Evolutionary conservation across 2,888 invertebrate genomes (phyloP), one percentile per base, ranked within the genome.

Genomic region (Macropis europaea): DNA sequence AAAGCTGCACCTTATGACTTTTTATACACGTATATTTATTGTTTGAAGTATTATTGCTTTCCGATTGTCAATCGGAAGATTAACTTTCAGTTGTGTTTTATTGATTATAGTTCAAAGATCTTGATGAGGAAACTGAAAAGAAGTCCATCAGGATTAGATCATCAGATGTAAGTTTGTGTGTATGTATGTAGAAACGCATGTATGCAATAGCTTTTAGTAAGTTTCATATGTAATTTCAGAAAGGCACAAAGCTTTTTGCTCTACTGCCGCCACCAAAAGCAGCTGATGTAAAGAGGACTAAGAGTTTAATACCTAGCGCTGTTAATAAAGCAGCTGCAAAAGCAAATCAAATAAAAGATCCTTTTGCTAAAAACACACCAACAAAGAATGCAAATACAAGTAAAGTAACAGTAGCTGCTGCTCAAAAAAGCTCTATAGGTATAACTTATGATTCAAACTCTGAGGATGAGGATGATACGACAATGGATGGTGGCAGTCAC

Each of bases 201-300:
- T 4, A 28, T 0, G n/a, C 59, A 19, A 56, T 32, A 52, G 11
- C 43, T 7, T 26, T 26, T 22, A 9, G 5, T 5, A 79, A 82
- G 17, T 89, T 90, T 67, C 84, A 87, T 3, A 26, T 24, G 69
- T 86, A 59, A 68, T 88, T 88, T 28, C 75, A 94, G 94, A 93
- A 92, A 90, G 93, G 92, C 73, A 93, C 93, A 13, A 93, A 94
- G 6, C 89, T 96, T 7, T 91, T 96, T 45, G 92, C 93, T 62
- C 90, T 95, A 42, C 88, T 96, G 40, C 96, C 95, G 6, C 92
- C 93, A 78, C 95, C 96, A 11, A 93, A 92, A 89, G 91, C 91
- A 89, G 81, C 24, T 61, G 90, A 57, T 45, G 70, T 28, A 71
- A 84, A 66, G 52, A 85, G 75, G 67, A 85, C 89, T 45, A 86